Percentiles rank a stretch among this genome's conserved stretches.
phyloP scores from a whole-genome alignment of 2,888 invertebrate species.

The Rhagonycha fulva region DNA sequence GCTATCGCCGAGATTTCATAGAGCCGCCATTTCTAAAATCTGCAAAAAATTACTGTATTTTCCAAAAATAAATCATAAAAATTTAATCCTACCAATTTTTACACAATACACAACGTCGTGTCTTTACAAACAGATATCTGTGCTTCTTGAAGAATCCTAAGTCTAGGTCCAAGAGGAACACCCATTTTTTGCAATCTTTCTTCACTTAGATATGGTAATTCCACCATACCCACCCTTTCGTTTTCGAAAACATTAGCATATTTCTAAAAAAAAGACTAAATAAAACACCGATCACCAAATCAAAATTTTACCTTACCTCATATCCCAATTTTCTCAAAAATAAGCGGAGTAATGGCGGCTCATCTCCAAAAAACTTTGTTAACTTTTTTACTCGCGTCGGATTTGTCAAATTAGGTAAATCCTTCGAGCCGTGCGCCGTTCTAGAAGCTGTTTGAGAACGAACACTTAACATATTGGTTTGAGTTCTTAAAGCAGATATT shows the following conservation, averaged over 20 bases:
- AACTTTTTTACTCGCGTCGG: slow-evolving; percentile 85
- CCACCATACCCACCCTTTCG: slow-evolving; percentile 87
- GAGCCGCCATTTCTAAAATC: slow-evolving; percentile 25
- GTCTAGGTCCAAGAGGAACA: slow-evolving; percentile 86
- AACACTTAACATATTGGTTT: slow-evolving; percentile 63
- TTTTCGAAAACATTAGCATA: slow-evolving; percentile 82
- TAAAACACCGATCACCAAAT: background rate
- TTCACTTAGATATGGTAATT: slow-evolving; percentile 88
- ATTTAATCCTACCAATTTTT: slow-evolving; percentile 25
- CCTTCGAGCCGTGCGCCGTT: slow-evolving; percentile 57
- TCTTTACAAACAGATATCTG: slow-evolving; percentile 67
- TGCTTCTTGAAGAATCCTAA: slow-evolving; percentile 87
- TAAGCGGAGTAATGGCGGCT: slow-evolving; percentile 85
- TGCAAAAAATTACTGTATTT: slow-evolving; percentile 1
- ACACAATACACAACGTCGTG: slow-evolving; percentile 68
- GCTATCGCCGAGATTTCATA: slow-evolving; percentile 11
- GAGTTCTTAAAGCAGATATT: slow-evolving; percentile 75
- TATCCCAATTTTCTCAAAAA: slow-evolving; percentile 91
- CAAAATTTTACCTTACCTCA: slow-evolving; percentile 64
- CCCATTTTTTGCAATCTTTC: slow-evolving; percentile 86
- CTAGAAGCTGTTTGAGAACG: slow-evolving; percentile 71
- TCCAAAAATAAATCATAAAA: background rate
- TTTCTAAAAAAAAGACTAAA: slow-evolving; percentile 69
- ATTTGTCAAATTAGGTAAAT: slow-evolving; percentile 78
- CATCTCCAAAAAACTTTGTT: slow-evolving; percentile 92